Evolutionary conservation across 2,113 vertebrate genomes (phyloP).

Genomic region (Corythornis vintsioides): DNA sequence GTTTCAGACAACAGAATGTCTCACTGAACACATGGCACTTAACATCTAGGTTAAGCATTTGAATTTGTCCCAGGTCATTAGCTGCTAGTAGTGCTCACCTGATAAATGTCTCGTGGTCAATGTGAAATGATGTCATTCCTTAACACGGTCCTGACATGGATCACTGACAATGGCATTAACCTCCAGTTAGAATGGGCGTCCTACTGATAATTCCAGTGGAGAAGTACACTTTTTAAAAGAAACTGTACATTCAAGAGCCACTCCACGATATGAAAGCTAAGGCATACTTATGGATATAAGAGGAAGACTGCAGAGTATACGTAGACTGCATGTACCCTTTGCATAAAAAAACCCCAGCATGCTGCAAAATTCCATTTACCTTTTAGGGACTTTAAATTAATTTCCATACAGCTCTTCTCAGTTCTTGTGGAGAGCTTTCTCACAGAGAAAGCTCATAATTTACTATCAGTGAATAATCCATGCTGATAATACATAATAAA

Average conservation of each 20-base stretch:
- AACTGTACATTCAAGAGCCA: background rate
- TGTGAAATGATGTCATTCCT: background rate
- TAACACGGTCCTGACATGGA: fast-evolving
- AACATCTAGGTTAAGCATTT: background rate
- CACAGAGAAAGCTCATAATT: too few relatives aligned
- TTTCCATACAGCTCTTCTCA: background rate
- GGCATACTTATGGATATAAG: background rate
- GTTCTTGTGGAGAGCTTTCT: background rate
- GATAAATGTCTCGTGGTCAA: background rate
- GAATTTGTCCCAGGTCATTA: background rate
- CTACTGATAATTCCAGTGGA: background rate
- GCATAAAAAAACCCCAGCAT: background rate
- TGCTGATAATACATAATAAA: too few relatives aligned
- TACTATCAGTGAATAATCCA: too few relatives aligned
- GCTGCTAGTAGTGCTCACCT: background rate
- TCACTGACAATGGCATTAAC: background rate
- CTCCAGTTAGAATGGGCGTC: background rate
- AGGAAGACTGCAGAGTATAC: background rate
- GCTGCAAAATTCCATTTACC: background rate
- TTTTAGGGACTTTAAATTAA: background rate
- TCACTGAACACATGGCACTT: background rate
- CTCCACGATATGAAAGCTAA: background rate
- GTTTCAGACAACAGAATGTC: background rate
- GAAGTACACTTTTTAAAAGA: background rate
- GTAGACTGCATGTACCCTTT: background rate